Evolutionary conservation across 1,140 invertebrate species (phyloP), one percentile per base, ranked within the genome.

Genomic region (Bombus confusus): DNA sequence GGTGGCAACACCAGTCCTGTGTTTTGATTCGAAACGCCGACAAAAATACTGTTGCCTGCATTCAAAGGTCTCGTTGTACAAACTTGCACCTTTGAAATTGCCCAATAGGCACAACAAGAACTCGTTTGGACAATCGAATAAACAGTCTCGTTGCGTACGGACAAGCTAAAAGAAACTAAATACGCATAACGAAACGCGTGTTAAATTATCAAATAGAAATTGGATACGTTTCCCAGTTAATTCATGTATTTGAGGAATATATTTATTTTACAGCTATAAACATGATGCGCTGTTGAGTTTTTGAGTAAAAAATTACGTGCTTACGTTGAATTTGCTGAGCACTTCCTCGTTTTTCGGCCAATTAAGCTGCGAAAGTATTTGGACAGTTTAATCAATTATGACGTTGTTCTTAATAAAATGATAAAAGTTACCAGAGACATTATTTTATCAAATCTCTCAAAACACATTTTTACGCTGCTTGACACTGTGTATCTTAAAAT

Each of bases 11-110:
- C 43, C 25, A 34, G 8, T 39, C 3, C 43, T 1, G 28, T 52
- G 28, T 52, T 34, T 52, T 66, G 31, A 37, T 71, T 66, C 78
- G 43, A 37, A 37, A 39, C 41, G 34, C 43, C 25, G 47, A 31
- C 28, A 68, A 80, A 69, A 71, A 71, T 39, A 39, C 31, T 34
- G 43, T 52, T 25, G 34, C 34, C 43, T 28, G 1, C 34, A 2
- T 69, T 71, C 78, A 47, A 71, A 66, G 15, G 8, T 43, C 31
- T 43, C 43, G 78, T 52, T 80, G 43, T 39, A 80, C 78, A 80
- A 80, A 69, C 37, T 52, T 43, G 28, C 64, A 28, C n/a, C 34
- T 31, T 15, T n/a, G 28, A 31, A 71, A 80, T 57, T 39, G 66
- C 25, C 6, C 31, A 37, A 5, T 39, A 57, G 75, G 25, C 13